Percentiles rank a stretch among this genome's conserved stretches.
These are phyloP conservation scores for Gymnocypris eckloni DNA, from an alignment of 2,797 vertebrate species.

Conservation along the genomic window DNA sequence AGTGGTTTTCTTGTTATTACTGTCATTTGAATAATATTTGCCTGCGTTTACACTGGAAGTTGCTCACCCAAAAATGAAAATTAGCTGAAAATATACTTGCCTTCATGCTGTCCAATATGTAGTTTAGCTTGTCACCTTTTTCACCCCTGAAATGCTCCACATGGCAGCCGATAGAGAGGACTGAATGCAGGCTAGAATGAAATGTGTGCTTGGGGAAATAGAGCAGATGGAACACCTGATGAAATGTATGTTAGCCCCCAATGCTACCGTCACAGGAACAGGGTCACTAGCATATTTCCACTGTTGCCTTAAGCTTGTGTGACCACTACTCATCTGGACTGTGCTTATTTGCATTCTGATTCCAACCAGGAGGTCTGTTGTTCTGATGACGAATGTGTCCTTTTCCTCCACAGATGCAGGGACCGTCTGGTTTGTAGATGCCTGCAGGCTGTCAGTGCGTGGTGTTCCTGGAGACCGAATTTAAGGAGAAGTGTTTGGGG, in stretches of 20 bases:
- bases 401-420: conserved; percentile 87
- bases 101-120: not conserved
- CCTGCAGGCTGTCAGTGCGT: conserved; percentile 79
- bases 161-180: conserved; percentile 37
- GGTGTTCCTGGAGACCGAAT: conserved; percentile 72
- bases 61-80: not conserved
- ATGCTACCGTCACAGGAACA: conserved; percentile 24
- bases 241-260: conserved; percentile 37
- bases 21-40: not conserved
- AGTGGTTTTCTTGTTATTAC: not conserved
- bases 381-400: not conserved
- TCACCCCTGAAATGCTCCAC: conserved; percentile 28
- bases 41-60: not conserved
- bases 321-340: not conserved
- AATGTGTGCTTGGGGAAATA: conserved; percentile 28
- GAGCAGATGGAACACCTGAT: conserved; percentile 54
- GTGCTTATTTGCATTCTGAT: not conserved
- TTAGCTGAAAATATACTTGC: not conserved
- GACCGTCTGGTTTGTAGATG: conserved; percentile 86
- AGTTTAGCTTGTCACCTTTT: no score
- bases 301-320: not conserved
- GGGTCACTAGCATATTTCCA: conserved; percentile 3
- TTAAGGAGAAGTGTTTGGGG: conserved; percentile 75
- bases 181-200: conserved; percentile 37
- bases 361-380: not conserved